phyloP scores from a whole-genome alignment of 2,113 vertebrate genomes.

The Bubo bubo region DNA sequence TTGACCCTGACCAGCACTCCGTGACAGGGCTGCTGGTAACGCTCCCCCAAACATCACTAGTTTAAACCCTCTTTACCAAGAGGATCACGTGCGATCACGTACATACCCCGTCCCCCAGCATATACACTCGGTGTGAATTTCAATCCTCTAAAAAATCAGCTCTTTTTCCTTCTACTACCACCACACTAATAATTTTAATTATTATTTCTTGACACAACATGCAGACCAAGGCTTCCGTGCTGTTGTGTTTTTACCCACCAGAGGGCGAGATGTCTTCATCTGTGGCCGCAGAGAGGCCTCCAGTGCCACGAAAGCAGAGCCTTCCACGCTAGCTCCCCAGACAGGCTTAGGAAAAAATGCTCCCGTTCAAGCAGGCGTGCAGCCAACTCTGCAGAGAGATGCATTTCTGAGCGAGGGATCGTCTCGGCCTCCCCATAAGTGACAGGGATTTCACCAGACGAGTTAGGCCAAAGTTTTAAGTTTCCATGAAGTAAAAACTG shows the following conservation, averaged over 20 bases:
- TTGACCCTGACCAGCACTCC: neutral
- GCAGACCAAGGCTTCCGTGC: neutral
- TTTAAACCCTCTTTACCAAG: neutral
- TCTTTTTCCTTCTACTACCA: neutral
- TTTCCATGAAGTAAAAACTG: neutral
- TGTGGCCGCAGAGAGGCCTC: neutral
- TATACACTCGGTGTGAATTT: neutral
- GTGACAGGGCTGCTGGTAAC: neutral
- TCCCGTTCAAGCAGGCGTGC: neutral
- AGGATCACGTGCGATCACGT: neutral
- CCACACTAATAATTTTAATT: neutral
- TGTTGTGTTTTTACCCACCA: neutral
- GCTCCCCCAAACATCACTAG: neutral
- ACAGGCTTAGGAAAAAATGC: neutral
- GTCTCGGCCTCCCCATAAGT: neutral
- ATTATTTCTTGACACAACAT: neutral
- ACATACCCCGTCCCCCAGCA: neutral
- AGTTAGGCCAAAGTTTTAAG: neutral
- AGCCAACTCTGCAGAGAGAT: neutral
- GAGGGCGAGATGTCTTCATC: constrained; percentile 46
- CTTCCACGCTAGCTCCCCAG: neutral
- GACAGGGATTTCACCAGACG: neutral
- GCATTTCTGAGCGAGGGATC: neutral
- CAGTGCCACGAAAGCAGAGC: neutral
- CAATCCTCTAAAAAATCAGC: neutral